phyloP scores from a whole-genome alignment of 1,140 invertebrate genomes.

The Aphaenogaster floridana region DNA sequence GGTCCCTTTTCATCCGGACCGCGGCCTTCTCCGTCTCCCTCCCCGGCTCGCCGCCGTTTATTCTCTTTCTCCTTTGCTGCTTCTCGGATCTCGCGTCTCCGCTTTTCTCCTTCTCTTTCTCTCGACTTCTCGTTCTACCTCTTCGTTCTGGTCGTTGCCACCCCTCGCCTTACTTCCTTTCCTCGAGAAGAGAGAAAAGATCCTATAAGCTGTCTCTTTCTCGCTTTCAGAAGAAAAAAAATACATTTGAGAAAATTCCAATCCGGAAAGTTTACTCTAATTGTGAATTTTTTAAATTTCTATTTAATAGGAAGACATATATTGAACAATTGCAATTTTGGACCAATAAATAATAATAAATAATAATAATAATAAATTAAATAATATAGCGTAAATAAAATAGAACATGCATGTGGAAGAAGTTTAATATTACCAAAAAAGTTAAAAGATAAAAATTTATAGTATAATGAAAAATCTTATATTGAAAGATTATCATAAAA shows the following conservation, averaged over 20 bases:
- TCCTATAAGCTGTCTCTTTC: background rate
- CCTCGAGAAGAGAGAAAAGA: constrained; percentile 10
- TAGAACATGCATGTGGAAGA: background rate
- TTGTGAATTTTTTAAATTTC: background rate
- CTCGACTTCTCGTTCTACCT: constrained; percentile 28
- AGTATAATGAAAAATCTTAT: background rate
- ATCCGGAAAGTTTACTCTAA: constrained; percentile 11
- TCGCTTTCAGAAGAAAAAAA: background rate
- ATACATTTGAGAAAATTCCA: constrained; percentile 4
- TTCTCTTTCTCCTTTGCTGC: constrained; percentile 29
- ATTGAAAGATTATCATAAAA: background rate
- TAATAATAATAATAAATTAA: too few relatives aligned
- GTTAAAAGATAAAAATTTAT: background rate
- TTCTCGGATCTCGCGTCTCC: constrained; percentile 53
- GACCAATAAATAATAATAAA: background rate
- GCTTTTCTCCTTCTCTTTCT: constrained; percentile 28
- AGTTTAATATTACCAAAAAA: background rate
- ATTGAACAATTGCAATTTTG: background rate
- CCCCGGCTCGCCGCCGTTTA: constrained; percentile 20
- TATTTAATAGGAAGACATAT: background rate
- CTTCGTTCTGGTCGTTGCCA: constrained; percentile 40
- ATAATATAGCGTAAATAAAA: background rate
- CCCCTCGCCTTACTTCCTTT: constrained; percentile 38
- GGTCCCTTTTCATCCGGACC: constrained; percentile 85
- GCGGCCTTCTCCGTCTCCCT: constrained; percentile 74